A percentile compares a stretch with the other conserved stretches of the same genome.
Conservation (phyloP, 2,113 vertebrate genomes). For the Gymnogyps californianus region DNA sequence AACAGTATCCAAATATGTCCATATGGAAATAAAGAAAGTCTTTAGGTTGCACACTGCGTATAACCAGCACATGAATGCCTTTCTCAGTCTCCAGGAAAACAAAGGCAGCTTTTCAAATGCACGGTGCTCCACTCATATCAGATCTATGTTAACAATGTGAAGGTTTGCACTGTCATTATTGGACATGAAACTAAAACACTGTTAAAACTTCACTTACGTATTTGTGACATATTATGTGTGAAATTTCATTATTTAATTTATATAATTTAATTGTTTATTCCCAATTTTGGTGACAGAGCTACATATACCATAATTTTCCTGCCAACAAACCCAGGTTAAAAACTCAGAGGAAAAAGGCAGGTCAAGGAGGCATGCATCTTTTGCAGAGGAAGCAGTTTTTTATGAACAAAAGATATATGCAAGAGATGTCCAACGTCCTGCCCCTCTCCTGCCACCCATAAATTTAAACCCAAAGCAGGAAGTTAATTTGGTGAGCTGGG, state of each 20-base stretch:
- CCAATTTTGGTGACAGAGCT: not conserved
- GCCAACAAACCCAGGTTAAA: not conserved
- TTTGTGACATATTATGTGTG: not conserved
- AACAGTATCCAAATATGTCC: not conserved
- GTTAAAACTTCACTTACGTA: not conserved
- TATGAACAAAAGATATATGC: not conserved
- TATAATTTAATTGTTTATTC: too few species aligned
- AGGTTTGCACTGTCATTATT: not conserved
- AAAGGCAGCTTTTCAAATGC: not conserved
- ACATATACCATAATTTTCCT: not conserved
- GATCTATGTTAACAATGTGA: not conserved
- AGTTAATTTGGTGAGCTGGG: not conserved
- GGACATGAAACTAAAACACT: not conserved
- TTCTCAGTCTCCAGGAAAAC: not conserved
- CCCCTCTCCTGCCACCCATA: not conserved
- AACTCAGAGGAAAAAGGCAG: not conserved
- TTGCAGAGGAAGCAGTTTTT: not conserved
- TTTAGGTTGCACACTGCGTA: not conserved
- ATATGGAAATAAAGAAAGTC: not conserved
- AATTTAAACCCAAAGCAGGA: not conserved
- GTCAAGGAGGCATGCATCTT: not conserved
- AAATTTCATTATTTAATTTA: not conserved
- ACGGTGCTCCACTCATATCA: fast-evolving
- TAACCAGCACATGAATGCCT: not conserved
- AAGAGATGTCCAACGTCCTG: not conserved